Evolutionary conservation across 2,113 vertebrate genomes (phyloP).

Genomic region (Corvus hawaiiensis): DNA sequence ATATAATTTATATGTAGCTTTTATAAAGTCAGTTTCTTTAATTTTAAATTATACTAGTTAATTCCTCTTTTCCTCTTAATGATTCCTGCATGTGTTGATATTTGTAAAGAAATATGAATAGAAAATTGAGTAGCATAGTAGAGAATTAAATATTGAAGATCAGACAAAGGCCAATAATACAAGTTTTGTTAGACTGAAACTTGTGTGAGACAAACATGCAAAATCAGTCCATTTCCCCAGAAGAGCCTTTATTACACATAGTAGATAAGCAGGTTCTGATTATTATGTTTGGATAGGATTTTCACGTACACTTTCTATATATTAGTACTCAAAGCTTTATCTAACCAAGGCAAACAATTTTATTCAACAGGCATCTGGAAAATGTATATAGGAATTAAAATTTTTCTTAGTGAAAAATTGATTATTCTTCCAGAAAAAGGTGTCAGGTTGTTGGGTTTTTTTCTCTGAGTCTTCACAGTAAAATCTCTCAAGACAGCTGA

Average conservation of each 20-base stretch:
- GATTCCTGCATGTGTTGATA: neutral
- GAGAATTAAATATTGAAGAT: neutral
- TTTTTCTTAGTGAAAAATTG: neutral
- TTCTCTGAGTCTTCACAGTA: neutral
- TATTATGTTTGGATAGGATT: neutral
- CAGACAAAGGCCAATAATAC: neutral
- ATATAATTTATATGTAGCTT: neutral
- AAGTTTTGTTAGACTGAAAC: neutral
- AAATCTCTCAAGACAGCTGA: constrained; percentile 25
- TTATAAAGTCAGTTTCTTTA: neutral
- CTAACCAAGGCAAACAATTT: neutral
- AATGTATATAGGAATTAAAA: neutral
- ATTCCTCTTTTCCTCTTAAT: neutral
- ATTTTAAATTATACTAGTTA: neutral
- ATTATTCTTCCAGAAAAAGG: neutral
- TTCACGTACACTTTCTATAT: neutral
- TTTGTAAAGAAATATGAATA: neutral
- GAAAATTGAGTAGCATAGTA: neutral
- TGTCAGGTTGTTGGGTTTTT: neutral
- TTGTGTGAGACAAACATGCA: neutral
- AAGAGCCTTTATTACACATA: neutral
- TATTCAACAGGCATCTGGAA: neutral
- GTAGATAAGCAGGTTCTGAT: neutral
- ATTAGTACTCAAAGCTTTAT: neutral
- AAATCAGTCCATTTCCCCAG: neutral